A percentile compares a stretch with the other conserved stretches of the same genome.
Evolutionary conservation across 2,113 vertebrate genomes (phyloP).

Genomic region (Diadophis punctatus): DNA sequence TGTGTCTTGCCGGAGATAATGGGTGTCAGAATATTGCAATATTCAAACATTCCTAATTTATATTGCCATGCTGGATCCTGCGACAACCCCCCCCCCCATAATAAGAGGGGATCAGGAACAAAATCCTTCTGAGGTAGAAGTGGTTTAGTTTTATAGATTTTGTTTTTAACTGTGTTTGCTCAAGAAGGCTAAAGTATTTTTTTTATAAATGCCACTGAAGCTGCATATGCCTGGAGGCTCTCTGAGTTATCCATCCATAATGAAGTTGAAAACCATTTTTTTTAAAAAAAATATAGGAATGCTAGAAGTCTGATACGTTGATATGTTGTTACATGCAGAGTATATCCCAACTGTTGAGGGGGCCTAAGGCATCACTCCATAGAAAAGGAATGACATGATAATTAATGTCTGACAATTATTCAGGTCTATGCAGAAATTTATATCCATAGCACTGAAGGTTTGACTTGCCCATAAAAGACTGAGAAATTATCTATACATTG

Average conservation of each 20-base stretch:
- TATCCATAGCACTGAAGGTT: background rate
- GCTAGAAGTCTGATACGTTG: background rate
- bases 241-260: background rate
- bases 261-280: background rate
- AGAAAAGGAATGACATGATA: background rate
- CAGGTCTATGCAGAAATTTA: background rate
- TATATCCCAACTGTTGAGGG: background rate
- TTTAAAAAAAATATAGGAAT: background rate
- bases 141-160: background rate
- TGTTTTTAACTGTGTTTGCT: background rate
- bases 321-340: background rate
- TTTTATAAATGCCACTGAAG: background rate
- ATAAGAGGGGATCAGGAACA: background rate
- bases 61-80: background rate
- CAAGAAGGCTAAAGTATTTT: background rate
- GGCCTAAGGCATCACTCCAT: background rate
- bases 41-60: background rate
- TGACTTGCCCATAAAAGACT: background rate
- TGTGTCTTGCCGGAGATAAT: background rate
- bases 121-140: background rate
- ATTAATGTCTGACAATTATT: background rate
- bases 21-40: background rate
- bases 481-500: background rate
- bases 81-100: background rate
- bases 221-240: accelerated